Base-by-base conservation (phyloP, 2,113 vertebrate species). In the Corythornis cristatus region DNA sequence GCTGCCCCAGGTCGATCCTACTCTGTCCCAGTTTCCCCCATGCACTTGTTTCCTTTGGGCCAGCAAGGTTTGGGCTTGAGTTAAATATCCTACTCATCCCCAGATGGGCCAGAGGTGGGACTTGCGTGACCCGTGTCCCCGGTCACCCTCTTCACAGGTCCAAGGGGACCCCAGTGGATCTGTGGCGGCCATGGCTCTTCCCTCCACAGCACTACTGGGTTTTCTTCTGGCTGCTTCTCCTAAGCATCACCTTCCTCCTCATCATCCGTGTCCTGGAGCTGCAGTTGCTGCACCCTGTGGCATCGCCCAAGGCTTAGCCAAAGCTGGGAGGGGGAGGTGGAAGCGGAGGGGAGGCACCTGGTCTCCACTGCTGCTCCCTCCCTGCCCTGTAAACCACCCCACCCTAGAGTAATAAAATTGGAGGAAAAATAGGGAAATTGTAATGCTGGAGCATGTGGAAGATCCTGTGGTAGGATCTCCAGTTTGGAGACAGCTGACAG, bases 211-310 rank as follows among this genome's bases (percentile, higher is more conserved):
- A 97, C 68, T 96, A 93, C 88, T 97, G 97, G 97, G 22, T 96
- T 79, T 93, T 98, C 28, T 68, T 97, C 75, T 97, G 95, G 93
- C 70, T 97, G 20, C 97, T 98, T 80, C 93, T 98, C 54, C 74
- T 97, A 9, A 96, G 97, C 66, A 77, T 98, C 5, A 64, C 97
- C 76, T 97, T 97, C 71, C 86, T 98, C 29, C 29, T 98, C 22
- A 73, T 95, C 8, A 1, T 98, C 83, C 96, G 91, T 4, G 81
- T 93, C 56, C 70, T 97, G 58, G 89, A 97, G 91, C 8, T 96
- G 80, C 96, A 96, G 88, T 5, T 29, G 33, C 94, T 95, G 86
- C 91, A 93, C 53, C 60, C 96, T 22, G 54, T 46, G 4, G 29
- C 92, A 35, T 45, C 93, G 0, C 46, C 92, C 66, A 83, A 95